A percentile compares a stretch with the other conserved stretches of the same genome.
Conservation (phyloP, 2,113 vertebrate genomes). For the Falco punctatus region DNA sequence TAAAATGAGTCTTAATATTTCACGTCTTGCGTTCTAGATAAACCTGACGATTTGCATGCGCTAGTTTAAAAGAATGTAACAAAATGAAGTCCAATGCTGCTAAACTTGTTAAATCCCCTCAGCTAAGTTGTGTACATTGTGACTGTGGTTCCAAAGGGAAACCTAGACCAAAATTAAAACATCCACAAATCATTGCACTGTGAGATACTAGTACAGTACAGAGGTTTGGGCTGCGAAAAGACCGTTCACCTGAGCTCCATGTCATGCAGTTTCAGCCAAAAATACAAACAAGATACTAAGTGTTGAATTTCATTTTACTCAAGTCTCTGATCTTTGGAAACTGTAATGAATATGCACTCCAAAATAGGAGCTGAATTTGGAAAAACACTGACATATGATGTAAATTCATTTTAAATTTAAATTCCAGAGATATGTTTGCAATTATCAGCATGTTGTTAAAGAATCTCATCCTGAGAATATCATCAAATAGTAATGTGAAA, state of each 20-base stretch:
- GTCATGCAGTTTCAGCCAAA: neutral
- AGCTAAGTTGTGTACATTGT: neutral
- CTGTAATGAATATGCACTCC: conserved; percentile 43
- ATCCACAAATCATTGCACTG: neutral
- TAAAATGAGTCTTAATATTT: neutral
- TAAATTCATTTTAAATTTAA: conserved; percentile 78
- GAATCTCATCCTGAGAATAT: conserved; percentile 80
- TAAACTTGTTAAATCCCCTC: neutral
- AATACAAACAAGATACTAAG: neutral
- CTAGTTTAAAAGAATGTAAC: neutral
- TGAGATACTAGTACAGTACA: neutral
- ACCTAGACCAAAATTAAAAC: neutral
- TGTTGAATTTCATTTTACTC: neutral
- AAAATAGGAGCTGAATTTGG: conserved; percentile 60
- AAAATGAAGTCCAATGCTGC: neutral
- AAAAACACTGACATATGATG: conserved; percentile 72
- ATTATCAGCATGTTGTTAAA: conserved; percentile 79
- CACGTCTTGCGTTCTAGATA: neutral
- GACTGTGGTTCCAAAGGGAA: neutral
- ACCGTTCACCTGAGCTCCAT: neutral
- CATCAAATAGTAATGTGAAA: conserved; percentile 81
- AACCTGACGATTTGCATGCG: neutral
- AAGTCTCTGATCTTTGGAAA: conserved; percentile 24
- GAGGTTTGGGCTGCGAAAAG: neutral
- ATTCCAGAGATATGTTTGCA: conserved; percentile 75